A percentile compares a stretch with the other conserved stretches of the same genome.
These are phyloP conservation scores for Cryptotis parvus DNA, from an alignment of 2,113 vertebrate genomes.

Conservation along the genomic window DNA sequence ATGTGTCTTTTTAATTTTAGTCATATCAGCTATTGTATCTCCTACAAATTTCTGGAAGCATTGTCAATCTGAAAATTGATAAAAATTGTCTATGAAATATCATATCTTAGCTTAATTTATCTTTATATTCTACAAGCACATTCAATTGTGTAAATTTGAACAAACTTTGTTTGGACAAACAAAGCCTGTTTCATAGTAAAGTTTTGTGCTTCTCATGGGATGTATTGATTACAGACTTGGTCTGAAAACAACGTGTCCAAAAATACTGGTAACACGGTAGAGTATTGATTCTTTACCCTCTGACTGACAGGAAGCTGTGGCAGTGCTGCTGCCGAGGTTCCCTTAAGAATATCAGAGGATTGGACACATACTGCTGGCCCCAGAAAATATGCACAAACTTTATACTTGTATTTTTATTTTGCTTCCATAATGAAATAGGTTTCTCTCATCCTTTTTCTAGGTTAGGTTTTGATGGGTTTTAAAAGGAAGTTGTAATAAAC, in stretches of 20 bases:
- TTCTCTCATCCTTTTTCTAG: fast-evolving
- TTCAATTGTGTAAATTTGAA: background rate
- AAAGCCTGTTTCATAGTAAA: background rate
- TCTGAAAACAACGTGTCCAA: background rate
- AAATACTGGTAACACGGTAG: background rate
- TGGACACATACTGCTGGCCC: background rate
- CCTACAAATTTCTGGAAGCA: background rate
- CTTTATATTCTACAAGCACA: background rate
- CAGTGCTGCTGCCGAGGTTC: background rate
- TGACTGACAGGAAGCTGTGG: background rate
- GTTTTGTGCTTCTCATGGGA: background rate
- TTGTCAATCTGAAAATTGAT: background rate
- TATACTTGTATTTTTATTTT: too few relatives aligned
- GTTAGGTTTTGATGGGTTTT: background rate
- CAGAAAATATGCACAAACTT: too few relatives aligned
- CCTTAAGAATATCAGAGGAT: background rate
- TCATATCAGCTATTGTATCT: background rate
- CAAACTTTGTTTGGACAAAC: background rate
- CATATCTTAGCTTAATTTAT: background rate
- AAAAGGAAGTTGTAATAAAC: background rate
- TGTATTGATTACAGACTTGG: background rate
- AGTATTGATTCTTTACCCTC: background rate
- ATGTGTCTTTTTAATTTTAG: constrained; percentile 21
- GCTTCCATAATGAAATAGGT: background rate
- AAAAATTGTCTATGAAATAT: background rate